Evolutionary conservation across 2,888 invertebrate genomes (phyloP), one percentile per base, ranked within the genome.

Genomic region (Acanthosepion esculentum): DNA sequence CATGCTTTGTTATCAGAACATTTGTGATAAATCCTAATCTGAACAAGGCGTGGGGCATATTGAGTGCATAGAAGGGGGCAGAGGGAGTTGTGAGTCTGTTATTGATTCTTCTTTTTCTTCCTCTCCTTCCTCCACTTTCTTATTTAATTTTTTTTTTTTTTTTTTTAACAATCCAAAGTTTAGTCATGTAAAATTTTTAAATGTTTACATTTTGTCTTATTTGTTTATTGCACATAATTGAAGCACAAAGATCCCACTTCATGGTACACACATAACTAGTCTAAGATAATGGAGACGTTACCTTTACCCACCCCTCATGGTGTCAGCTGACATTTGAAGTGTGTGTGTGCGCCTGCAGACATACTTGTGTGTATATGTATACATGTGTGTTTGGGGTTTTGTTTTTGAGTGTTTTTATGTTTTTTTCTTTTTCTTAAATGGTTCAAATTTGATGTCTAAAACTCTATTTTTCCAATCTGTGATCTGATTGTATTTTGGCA

Each of bases 401-500:
- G 59, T 59, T 59, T 59, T 59, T 55, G 18, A 55, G 55, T 55
- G 15, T 55, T 53, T 53, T 53, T 15, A 18, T 55, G 15, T 10
- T 55, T 55, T 55, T 55, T 59, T 23, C 23, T 59, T 55, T 55
- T 55, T 20, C 18, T n/a, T 78, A 78, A 78, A 78, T 78, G 78
- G 78, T 78, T 78, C 78, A 78, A 78, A 78, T 78, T n/a, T 78
- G 15, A 20, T 78, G 78, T 78, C 78, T 78, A 33, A 78, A 18
- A n/a, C n/a, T 78, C 78, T 78, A 33, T 78, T 78, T 78, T 78
- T n/a, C n/a, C 78, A 78, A 78, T 78, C 78, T 78, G 78, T 78
- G n/a, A 78, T 78, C 78, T 78, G n/a, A 78, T 78, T n/a, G n/a
- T n/a, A 78, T 33, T 15, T 33, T 78, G n/a, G 33, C 78, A 78